Percentiles rank a stretch among this genome's conserved stretches.
Conservation (phyloP, 2,797 vertebrate genomes). For the Rhinogobio ventralis region DNA sequence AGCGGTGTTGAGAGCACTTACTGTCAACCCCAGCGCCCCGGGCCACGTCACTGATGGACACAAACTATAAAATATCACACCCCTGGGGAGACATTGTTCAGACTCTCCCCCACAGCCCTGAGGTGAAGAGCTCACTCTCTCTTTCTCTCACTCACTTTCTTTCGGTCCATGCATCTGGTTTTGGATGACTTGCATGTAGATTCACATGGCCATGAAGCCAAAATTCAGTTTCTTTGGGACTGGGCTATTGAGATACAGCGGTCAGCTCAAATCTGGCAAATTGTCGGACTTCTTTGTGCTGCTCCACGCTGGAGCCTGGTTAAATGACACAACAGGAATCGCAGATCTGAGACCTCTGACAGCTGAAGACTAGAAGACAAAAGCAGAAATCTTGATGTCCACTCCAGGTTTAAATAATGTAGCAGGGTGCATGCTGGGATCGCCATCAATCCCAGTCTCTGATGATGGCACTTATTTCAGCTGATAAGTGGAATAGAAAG, state of each 20-base stretch:
- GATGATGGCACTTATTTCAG: constrained; percentile 78
- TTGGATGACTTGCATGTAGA: constrained; percentile 42
- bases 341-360: constrained; percentile 77
- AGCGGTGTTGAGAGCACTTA: constrained; percentile 86
- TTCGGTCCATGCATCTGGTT: constrained; percentile 46
- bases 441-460: constrained; percentile 80
- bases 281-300: constrained; percentile 29
- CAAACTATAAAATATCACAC: constrained; percentile 89
- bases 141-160: constrained; percentile 23
- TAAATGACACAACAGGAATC: constrained; percentile 38
- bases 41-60: constrained; percentile 85
- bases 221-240: constrained; percentile 22
- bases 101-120: constrained; percentile 76
- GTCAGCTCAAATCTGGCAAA: constrained; percentile 19
- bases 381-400: constrained; percentile 75
- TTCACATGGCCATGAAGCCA: constrained; percentile 46
- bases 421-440: constrained; percentile 70
- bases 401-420: constrained; percentile 76
- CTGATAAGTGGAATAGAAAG: constrained; percentile 83
- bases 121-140: constrained; percentile 65
- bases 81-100: constrained; percentile 84
- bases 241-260: constrained; percentile 22
- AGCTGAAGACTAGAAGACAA: constrained; percentile 77
- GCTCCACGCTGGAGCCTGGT: constrained; percentile 41
- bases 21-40: constrained; percentile 84